phyloP scores from a whole-genome alignment of 2,888 invertebrate species.

The Ectemnius lituratus region DNA sequence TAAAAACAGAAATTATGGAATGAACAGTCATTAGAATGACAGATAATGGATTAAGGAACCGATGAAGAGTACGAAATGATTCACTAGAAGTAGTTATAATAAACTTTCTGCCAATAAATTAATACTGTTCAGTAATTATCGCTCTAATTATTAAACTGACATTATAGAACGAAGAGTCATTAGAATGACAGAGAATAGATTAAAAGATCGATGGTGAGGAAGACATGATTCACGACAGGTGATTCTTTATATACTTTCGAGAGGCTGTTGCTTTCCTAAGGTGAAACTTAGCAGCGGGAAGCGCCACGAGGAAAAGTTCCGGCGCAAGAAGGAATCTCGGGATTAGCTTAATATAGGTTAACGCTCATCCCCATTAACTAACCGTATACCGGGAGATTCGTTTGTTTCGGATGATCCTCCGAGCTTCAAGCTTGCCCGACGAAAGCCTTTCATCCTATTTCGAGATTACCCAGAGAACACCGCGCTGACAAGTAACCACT shows the following conservation, averaged over 20 bases:
- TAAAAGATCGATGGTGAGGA: neutral
- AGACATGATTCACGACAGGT: constrained; percentile 17
- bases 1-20: too few relatives aligned
- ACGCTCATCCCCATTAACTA: constrained; percentile 71
- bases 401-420: constrained; percentile 46
- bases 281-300: constrained; percentile 12
- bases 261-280: neutral
- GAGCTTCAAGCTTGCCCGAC: constrained; percentile 20
- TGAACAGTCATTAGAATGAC: too few relatives aligned
- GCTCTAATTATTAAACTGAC: too few relatives aligned
- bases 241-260: neutral
- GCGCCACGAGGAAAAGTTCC: constrained; percentile 17
- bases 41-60: neutral
- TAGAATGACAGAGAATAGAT: neutral
- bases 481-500: neutral
- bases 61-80: neutral
- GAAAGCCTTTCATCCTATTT: constrained; percentile 37
- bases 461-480: constrained; percentile 32
- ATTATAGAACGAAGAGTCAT: too few relatives aligned
- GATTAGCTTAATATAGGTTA: constrained; percentile 68
- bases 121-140: too few relatives aligned
- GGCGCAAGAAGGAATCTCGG: constrained; percentile 28
- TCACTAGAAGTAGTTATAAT: constrained; percentile 8
- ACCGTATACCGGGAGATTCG: constrained; percentile 48
- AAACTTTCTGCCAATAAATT: too few relatives aligned